phyloP scores from a whole-genome alignment of 2,888 invertebrate species.

The Tiliacea aurago region DNA sequence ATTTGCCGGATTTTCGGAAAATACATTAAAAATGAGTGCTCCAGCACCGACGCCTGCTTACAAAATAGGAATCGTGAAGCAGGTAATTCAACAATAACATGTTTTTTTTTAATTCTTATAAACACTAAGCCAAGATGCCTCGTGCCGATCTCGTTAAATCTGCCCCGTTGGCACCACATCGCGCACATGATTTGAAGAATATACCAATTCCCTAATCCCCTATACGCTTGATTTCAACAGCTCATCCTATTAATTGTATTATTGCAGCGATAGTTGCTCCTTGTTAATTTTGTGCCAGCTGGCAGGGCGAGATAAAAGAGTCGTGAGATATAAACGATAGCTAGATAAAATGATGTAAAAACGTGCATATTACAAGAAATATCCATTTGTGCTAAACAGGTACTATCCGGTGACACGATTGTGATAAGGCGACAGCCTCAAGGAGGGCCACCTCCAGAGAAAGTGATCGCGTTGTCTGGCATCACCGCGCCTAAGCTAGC shows the following conservation, averaged over 20 bases:
- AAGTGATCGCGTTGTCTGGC: constrained; percentile 97
- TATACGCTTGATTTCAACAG: constrained; percentile 27
- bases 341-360: constrained; percentile 19
- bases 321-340: constrained; percentile 17
- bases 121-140: constrained; percentile 74
- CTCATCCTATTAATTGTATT: constrained; percentile 12
- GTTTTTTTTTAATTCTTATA: constrained; percentile 63
- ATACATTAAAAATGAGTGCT: constrained; percentile 84
- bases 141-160: constrained; percentile 80
- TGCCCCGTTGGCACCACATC: constrained; percentile 88
- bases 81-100: constrained; percentile 81
- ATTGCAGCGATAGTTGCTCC: constrained; percentile 20
- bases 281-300: constrained; percentile 51
- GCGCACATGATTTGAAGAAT: constrained; percentile 29
- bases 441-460: constrained; percentile 98
- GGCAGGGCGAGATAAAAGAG: constrained; percentile 34
- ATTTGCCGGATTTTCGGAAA: constrained; percentile 73
- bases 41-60: constrained; percentile 82
- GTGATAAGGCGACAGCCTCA: constrained; percentile 96
- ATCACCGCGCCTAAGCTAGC: constrained; percentile 97
- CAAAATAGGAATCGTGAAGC: constrained; percentile 87
- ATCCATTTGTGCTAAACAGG: constrained; percentile 88
- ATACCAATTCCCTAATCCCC: constrained; percentile 11
- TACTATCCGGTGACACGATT: constrained; percentile 98
- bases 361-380: constrained; percentile 24